Conservation (phyloP, 2,797 vertebrate genomes). For the Fratercula arctica region DNA sequence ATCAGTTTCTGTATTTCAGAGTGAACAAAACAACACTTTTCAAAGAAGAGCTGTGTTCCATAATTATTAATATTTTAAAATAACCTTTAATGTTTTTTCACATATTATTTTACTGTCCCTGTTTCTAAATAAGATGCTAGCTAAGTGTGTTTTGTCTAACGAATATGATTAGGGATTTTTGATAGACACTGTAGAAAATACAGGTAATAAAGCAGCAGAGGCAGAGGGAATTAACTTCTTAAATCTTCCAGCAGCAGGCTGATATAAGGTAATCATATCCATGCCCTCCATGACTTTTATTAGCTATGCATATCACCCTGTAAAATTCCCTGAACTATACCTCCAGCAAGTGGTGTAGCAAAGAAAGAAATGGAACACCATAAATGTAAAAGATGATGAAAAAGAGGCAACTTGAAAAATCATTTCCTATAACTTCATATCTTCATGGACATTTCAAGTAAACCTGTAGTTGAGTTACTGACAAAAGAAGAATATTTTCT, state of each 20-base stretch:
- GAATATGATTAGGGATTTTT: background rate
- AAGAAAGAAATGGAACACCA: background rate
- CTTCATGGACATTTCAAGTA: background rate
- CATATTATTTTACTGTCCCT: background rate
- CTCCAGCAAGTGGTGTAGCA: background rate
- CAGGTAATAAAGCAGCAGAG: background rate
- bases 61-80: background rate
- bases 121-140: background rate
- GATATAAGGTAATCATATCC: background rate
- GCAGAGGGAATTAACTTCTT: background rate
- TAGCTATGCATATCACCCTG: background rate
- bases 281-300: background rate
- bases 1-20: background rate
- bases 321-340: background rate
- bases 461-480: background rate
- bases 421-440: background rate
- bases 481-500: background rate
- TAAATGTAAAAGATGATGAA: background rate
- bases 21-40: background rate
- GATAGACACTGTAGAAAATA: background rate
- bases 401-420: background rate
- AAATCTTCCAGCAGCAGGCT: background rate
- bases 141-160: background rate
- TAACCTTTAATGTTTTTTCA: background rate
- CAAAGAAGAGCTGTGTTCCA: background rate